phyloP scores from a whole-genome alignment of 2,888 invertebrate species.

The Chaetogeoica ovagalla region DNA sequence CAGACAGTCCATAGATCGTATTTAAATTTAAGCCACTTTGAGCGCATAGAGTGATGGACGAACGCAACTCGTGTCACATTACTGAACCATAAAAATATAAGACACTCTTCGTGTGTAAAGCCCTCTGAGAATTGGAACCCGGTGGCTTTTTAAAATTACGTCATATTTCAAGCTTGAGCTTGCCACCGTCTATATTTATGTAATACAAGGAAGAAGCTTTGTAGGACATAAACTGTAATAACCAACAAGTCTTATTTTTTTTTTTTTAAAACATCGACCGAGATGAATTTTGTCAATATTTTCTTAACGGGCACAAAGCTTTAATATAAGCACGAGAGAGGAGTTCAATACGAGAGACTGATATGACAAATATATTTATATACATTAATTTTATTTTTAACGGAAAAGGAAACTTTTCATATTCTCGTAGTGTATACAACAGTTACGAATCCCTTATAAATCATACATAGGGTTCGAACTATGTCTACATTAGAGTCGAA shows the following conservation, averaged over 20 bases:
- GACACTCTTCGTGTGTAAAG: neutral
- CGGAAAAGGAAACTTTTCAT: slow-evolving; percentile 12
- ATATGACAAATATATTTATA: neutral
- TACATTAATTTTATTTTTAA: neutral
- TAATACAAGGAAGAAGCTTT: neutral
- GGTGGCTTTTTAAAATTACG: slow-evolving; percentile 34
- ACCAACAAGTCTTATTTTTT: slow-evolving; percentile 26
- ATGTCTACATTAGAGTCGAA: no score
- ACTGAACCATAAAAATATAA: slow-evolving; percentile 31
- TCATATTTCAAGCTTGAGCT: slow-evolving; percentile 37
- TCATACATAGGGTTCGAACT: neutral
- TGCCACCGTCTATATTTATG: slow-evolving; percentile 16
- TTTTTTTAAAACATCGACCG: neutral
- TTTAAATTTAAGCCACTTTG: slow-evolving; percentile 17
- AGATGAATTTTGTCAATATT: slow-evolving; percentile 5
- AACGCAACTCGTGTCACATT: slow-evolving; percentile 26
- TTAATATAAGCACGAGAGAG: neutral
- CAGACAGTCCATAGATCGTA: slow-evolving; percentile 22
- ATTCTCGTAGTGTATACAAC: neutral
- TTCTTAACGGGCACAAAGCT: neutral
- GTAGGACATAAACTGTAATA: slow-evolving; percentile 34
- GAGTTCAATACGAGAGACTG: neutral
- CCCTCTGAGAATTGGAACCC: slow-evolving; percentile 31
- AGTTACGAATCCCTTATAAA: neutral
- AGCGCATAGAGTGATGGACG: slow-evolving; percentile 2